Evolutionary conservation across 2,888 invertebrate genomes (phyloP), one percentile per base, ranked within the genome.

Genomic region (Drosophila kambysellisi): DNA sequence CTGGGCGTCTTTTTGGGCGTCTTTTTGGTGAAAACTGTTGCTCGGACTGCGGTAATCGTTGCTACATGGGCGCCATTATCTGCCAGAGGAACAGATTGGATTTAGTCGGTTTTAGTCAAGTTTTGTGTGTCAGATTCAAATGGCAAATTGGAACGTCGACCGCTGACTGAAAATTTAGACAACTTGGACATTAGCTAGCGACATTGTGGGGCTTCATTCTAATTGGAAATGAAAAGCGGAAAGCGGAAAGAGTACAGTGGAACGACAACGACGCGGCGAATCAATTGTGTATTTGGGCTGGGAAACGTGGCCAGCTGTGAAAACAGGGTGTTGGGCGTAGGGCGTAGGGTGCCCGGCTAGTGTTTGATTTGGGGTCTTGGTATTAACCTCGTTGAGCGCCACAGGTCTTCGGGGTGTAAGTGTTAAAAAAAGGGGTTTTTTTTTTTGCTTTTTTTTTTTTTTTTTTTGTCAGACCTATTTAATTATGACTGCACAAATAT

Each of bases 171-270:
- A 84, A 74, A 54, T 57, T 30, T 41, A 59, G 41, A 17, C 67
- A 71, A 82, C 76, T 81, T 71, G 85, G 59, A 59, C 71, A 70
- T 51, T 46, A 50, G 67, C 65, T 70, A 56, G 61, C 75, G 77
- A 70, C 63, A 59, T 90, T 85, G 83, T 88, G 71, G 80, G 85
- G 90, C 90, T 85, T 85, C 85, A 35, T 43, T 63, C 66, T 80
- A 77, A 80, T 83, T 85, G 85, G 85, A 85, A 85, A 69, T 73
- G 79, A 79, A 89, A 84, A 74, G 67, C 69, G 73, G 39, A 12
- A 53, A 53, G 20, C 48, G 32, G 39, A 12, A 53, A 53, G 20
- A 25, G 32, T 32, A 20, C 39, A 67, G 50, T 80, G 76, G 81
- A 78, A 80, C 30, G 76, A 48, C 52, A 59, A 53, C 39, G 48